A percentile compares a stretch with the other conserved stretches of the same genome.
These are phyloP conservation scores for Cosmopolites sordidus DNA, from an alignment of 2,888 invertebrate species.

Conservation along the genomic window DNA sequence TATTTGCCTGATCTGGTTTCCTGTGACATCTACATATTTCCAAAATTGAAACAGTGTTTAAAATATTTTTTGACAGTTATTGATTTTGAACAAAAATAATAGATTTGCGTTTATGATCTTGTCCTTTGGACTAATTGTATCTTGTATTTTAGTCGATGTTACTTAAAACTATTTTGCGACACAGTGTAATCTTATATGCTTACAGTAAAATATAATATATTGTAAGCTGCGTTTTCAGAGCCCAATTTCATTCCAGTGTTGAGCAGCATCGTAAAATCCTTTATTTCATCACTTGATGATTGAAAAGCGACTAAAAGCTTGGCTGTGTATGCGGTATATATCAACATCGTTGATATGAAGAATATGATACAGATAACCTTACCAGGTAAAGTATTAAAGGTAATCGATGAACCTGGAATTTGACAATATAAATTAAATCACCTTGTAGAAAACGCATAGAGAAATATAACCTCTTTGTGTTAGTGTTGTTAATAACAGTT, in stretches of 20 bases:
- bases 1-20: too few species aligned
- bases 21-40: too few species aligned
- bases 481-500: conserved; percentile 3
- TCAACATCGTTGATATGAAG: background rate
- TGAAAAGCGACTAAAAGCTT: conserved; percentile 10
- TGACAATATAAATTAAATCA: too few species aligned
- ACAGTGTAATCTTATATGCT: too few species aligned
- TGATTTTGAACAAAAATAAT: too few species aligned
- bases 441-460: background rate
- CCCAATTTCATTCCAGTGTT: conserved; percentile 6
- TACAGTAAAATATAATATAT: conserved; percentile 13
- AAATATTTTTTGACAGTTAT: too few species aligned
- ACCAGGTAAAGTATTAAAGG: conserved; percentile 1
- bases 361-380: conserved; percentile 3
- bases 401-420: background rate
- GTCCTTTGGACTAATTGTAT: too few species aligned
- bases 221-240: conserved; percentile 7
- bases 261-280: conserved; percentile 6
- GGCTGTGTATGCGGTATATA: conserved; percentile 10
- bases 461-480: conserved; percentile 6
- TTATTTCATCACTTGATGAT: conserved; percentile 5
- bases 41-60: too few species aligned
- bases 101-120: too few species aligned
- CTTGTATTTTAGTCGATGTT: too few species aligned
- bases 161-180: too few species aligned